Percentiles rank a stretch among this genome's conserved stretches.
phyloP scores from a whole-genome alignment of 2,797 vertebrate species.

The Eulemur albifrons region DNA sequence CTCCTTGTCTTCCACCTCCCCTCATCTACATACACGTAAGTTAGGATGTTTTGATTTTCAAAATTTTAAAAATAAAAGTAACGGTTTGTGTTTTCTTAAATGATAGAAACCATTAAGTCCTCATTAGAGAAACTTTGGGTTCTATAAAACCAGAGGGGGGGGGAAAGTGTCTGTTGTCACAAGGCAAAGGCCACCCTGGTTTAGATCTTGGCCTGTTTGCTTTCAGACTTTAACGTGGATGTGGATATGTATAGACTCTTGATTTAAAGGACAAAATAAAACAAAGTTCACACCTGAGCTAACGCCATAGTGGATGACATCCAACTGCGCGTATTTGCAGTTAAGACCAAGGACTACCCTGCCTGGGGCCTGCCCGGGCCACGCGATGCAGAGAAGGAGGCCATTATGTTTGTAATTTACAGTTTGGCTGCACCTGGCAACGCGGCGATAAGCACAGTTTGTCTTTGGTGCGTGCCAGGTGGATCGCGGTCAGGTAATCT shows the following conservation, averaged over 20 bases:
- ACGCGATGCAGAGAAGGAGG: fast-evolving
- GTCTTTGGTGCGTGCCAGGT: slow-evolving; percentile 57
- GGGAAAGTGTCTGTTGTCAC: too few relatives aligned
- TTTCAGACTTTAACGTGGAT: background rate
- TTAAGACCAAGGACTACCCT: background rate
- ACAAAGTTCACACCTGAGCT: background rate
- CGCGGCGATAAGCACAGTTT: slow-evolving; percentile 47
- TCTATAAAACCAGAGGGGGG: background rate
- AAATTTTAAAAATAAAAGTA: background rate
- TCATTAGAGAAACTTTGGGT: background rate
- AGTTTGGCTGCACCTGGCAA: slow-evolving; percentile 39
- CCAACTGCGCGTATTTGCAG: background rate
- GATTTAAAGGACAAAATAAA: background rate
- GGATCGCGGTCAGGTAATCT: slow-evolving; percentile 67
- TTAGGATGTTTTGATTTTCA: background rate
- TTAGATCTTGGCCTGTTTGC: background rate
- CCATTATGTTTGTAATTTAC: slow-evolving; percentile 31
- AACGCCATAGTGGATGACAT: background rate
- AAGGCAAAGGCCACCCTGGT: background rate
- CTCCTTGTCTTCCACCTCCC: background rate
- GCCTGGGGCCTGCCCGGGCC: background rate
- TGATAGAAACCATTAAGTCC: background rate
- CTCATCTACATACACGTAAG: fast-evolving
- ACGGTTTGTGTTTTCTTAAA: background rate
- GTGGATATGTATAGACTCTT: too few relatives aligned